These are phyloP conservation scores for Anabas testudineus DNA, from an alignment of 2,797 vertebrate genomes.

Conservation along the genomic window DNA sequence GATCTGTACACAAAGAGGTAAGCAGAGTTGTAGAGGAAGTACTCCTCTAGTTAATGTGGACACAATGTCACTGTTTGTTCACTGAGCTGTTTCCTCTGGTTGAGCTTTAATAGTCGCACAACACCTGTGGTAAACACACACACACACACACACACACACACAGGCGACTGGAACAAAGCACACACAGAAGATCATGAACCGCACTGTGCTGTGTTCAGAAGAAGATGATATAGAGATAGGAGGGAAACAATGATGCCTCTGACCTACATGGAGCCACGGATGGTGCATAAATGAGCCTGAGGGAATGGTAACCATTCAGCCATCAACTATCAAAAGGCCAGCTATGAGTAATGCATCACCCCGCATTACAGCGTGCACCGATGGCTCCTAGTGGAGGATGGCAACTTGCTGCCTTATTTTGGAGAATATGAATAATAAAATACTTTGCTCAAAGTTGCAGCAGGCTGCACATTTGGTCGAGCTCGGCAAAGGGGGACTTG, in stretches of 20 bases:
- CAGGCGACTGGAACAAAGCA: not conserved
- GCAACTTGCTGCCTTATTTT: conserved; percentile 15
- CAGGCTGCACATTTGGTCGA: not conserved
- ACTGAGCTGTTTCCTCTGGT: conserved; percentile 19
- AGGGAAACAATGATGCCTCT: conserved; percentile 32
- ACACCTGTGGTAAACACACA: conserved; percentile 16
- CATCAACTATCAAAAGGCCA: conserved; percentile 69
- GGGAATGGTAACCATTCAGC: conserved; percentile 65
- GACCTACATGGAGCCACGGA: conserved; percentile 68
- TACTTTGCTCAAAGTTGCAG: conserved; percentile 40
- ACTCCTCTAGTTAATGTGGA: not conserved
- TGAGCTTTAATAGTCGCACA: conserved; percentile 22
- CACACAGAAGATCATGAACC: not conserved
- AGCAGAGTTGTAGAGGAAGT: conserved; percentile 32
- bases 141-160: not conserved
- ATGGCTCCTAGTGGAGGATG: not conserved
- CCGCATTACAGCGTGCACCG: conserved; percentile 16
- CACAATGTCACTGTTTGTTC: conserved; percentile 18
- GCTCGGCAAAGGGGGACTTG: not conserved
- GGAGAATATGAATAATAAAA: conserved; percentile 21
- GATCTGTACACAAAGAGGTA: conserved; percentile 25
- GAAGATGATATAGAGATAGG: conserved; percentile 7
- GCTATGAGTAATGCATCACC: conserved; percentile 56
- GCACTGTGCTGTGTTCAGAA: not conserved
- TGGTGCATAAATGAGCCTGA: conserved; percentile 59